Base-by-base conservation (phyloP, 2,888 invertebrate species). In the Pyrrhosoma nymphula region DNA sequence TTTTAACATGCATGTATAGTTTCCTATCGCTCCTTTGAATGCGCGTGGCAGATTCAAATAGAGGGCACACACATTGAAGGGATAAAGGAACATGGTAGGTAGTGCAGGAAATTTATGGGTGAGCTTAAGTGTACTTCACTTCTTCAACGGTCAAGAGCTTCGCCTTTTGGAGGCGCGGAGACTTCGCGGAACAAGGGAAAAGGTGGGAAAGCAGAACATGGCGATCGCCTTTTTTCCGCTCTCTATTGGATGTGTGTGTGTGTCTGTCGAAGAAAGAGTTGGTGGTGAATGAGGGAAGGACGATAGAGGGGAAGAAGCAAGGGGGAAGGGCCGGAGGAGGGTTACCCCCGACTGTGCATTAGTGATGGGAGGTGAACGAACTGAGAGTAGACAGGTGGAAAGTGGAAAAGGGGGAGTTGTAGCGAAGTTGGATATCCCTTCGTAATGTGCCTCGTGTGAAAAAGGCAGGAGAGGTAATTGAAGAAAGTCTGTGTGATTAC, bases 351-450 rank as follows among this genome's bases (percentile, higher is more conserved):
- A 26, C 30, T 30, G 75, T 75, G 35, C 82, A 82, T 82, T 35
- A 35, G 82, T 82, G 82, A 35, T 82, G 82, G 35, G 14, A 82
- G 82, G 82, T 82, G 82, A 82, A 30, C 35, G 82, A 82, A 82
- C 82, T 18, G 35, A 3, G 82, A n/a, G 26, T 0, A 26, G 1
- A 26, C 26, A 26, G 69, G 60, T 60, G 35, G n/a, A 8, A 26
- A 10, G 35, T 26, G 82, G 3, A 26, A 82, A 82, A 35, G 82
- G 30, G 14, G 82, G 82, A 35, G 82, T 69, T 26, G 26, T n/a
- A 35, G 35, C 12, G 14, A 16, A 30, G 75, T 82, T 12, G 82
- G 30, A 82, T 82, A 20, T 14, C 6, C 82, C 82, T 35, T 82
- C n/a, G 82, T 35, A 82, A n/a, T 60, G 16, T 60, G 16, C 60